Base-by-base conservation (phyloP, 1,140 invertebrate genomes). In the Cecropterus lyciades region DNA sequence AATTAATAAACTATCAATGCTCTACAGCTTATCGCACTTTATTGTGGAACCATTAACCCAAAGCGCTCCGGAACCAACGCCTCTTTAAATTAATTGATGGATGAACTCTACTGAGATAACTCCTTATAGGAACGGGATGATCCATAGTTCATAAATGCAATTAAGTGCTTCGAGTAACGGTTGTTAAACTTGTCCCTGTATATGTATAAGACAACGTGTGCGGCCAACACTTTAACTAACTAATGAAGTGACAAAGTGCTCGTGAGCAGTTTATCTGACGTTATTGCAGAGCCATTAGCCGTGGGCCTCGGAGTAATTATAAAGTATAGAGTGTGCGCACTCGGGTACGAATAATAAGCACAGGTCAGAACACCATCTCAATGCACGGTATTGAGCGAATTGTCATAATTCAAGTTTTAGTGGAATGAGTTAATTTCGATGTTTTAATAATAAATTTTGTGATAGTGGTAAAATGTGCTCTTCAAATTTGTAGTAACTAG, bases 201-300 rank as follows among this genome's bases (percentile, higher is more conserved):
- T 27, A 53, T 42, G 42, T 45, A 8, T 27, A 53, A 52, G 20
- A 37, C 14, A 63, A 40, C 9, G 24, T 51, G 16, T 51, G 48
- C 4, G 27, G 27, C n/a, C 14, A 42, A 42, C 15, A 11, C 33
- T 30, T 30, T n/a, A 56, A 17, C 4, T 6, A 43, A 45, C 7
- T 72, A 71, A 75, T 75, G 64, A 73, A 75, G 66, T 71, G 70
- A 71, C 63, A 74, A 69, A 69, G 70, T 71, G 73, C 73, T 73
- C 75, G 76, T 75, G 73, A 77, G 69, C 65, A 78, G 70, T 82
- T 78, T 82, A 82, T 78, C 73, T 80, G 51, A 60, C 74, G 75
- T 73, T 77, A 75, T 70, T 59, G 64, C 55, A 64, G 53, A 67
- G 67, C 60, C 56, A 80, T 78, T 78, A 77, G 60, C 69, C 57